These are phyloP conservation scores for Latrodectus hesperus DNA, from an alignment of 2,888 invertebrate genomes.

Conservation along the genomic window DNA sequence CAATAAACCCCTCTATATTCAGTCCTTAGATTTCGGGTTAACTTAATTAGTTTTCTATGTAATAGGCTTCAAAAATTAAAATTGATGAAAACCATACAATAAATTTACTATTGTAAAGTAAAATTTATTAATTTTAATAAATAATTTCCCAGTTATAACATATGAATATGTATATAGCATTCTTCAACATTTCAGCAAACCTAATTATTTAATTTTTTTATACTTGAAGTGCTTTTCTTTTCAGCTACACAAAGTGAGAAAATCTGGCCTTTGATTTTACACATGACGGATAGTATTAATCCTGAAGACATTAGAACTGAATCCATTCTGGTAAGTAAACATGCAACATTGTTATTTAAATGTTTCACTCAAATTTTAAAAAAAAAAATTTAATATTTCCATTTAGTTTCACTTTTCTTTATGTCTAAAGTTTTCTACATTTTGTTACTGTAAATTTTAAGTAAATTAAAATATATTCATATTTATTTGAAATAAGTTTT, in stretches of 20 bases:
- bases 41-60: too few species aligned
- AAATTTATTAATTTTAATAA: too few species aligned
- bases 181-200: too few species aligned
- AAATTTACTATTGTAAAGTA: too few species aligned
- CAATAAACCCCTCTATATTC: too few species aligned
- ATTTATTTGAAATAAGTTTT: neutral
- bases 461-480: neutral
- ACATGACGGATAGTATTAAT: conserved; percentile 78
- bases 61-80: too few species aligned
- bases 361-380: too few species aligned
- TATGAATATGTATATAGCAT: too few species aligned
- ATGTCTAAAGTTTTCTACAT: neutral
- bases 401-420: neutral
- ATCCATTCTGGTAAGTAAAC: conserved; percentile 78
- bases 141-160: too few species aligned
- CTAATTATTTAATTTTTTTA: too few species aligned
- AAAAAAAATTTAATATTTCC: neutral
- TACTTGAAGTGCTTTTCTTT: conserved; percentile 71
- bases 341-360: neutral
- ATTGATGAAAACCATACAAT: too few species aligned
- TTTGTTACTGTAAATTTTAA: neutral
- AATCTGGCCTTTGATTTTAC: conserved; percentile 81
- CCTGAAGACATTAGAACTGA: conserved; percentile 79
- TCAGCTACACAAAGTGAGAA: conserved; percentile 79
- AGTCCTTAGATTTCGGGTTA: too few species aligned